A percentile compares a stretch with the other conserved stretches of the same genome.
Evolutionary conservation across 2,113 vertebrate species (phyloP).

Genomic region (Centropus bengalensis): DNA sequence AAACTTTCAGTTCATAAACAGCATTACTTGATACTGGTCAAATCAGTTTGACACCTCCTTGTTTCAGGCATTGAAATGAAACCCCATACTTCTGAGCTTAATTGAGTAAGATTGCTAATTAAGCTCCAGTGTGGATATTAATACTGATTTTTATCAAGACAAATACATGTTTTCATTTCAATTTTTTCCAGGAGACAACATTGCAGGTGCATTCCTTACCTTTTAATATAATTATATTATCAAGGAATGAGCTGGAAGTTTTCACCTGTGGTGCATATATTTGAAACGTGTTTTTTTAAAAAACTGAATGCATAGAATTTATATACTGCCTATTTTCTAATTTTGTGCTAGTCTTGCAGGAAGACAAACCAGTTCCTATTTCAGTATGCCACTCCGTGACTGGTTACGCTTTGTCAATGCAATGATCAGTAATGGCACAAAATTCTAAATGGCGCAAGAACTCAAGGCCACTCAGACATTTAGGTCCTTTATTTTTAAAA

Average conservation of each 20-base stretch:
- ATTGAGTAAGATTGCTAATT: constrained; percentile 1
- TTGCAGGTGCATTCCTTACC: neutral
- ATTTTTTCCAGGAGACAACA: neutral
- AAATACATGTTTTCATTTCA: neutral
- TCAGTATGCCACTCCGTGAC: neutral
- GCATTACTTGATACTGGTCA: neutral
- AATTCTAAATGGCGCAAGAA: neutral
- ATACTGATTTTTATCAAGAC: neutral
- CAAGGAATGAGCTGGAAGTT: neutral
- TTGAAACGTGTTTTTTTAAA: neutral
- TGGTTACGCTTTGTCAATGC: neutral
- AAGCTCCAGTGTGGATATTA: neutral
- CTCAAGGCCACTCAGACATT: neutral
- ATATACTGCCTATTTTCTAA: neutral
- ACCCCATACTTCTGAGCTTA: neutral
- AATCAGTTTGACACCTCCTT: neutral
- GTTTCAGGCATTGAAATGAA: neutral
- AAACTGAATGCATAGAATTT: neutral
- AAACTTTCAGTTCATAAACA: neutral
- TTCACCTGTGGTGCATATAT: constrained; percentile 23
- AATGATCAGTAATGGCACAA: neutral
- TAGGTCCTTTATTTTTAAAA: neutral
- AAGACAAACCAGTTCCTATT: neutral
- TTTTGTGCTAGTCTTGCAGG: neutral
- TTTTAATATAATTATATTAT: neutral